These are phyloP conservation scores for Hipparchia sbordonii DNA, from an alignment of 2,888 invertebrate genomes.

Conservation along the genomic window DNA sequence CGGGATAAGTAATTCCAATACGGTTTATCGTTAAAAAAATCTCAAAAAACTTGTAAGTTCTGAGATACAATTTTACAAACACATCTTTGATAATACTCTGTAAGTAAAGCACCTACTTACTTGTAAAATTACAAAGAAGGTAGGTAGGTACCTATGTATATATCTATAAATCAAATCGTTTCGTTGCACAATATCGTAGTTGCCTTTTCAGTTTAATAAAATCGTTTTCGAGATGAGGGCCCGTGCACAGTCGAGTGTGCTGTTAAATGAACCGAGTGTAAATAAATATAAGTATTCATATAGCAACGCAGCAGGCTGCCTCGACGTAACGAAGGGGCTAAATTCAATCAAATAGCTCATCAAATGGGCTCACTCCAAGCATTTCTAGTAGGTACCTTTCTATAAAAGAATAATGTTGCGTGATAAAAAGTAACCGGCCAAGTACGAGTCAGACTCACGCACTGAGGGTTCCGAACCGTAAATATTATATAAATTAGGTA, in stretches of 20 bases:
- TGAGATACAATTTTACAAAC: no score
- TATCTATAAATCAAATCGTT: constrained; percentile 11
- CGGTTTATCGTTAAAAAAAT: no score
- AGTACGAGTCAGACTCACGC: neutral
- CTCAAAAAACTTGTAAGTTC: no score
- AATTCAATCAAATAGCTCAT: constrained; percentile 67
- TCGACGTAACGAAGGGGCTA: constrained; percentile 59
- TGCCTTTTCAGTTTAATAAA: constrained; percentile 30
- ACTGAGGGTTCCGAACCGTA: no score
- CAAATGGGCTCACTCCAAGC: constrained; percentile 49
- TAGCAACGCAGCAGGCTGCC: constrained; percentile 68
- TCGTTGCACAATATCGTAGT: constrained; percentile 13
- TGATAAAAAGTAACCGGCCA: neutral
- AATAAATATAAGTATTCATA: constrained; percentile 80
- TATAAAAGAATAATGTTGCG: neutral
- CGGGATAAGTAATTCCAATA: no score
- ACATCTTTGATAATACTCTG: no score
- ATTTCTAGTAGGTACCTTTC: constrained; percentile 7
- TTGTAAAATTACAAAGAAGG: no score
- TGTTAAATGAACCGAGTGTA: constrained; percentile 81
- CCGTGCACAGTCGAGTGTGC: constrained; percentile 67
- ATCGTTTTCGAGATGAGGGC: constrained; percentile 51
- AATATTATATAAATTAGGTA: no score
- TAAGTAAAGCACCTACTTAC: no score
- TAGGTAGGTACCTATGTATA: neutral